These are phyloP conservation scores for Miltochrista miniata DNA, from an alignment of 2,888 invertebrate genomes.

Conservation along the genomic window DNA sequence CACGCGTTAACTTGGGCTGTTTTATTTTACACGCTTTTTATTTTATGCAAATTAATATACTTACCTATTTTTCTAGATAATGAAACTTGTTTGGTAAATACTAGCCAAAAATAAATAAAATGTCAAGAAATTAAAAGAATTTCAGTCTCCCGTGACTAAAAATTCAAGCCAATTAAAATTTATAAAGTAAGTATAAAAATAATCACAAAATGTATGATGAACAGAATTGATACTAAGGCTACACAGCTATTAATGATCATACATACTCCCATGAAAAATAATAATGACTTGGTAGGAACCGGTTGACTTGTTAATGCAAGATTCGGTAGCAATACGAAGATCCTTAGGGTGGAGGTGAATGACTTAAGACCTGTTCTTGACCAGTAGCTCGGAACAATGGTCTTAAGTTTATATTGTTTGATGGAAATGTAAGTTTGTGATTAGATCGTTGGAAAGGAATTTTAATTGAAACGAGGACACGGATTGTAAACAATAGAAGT, in stretches of 20 bases:
- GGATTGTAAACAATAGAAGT: conserved; percentile 24
- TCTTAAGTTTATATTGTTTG: conserved; percentile 30
- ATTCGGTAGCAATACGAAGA: conserved; percentile 40
- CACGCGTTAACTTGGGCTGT: no score
- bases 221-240: no score
- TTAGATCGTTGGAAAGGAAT: background rate
- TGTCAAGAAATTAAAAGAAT: no score
- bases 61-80: no score
- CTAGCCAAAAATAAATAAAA: no score
- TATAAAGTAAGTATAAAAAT: background rate
- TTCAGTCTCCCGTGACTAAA: no score
- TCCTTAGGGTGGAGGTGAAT: conserved; percentile 47
- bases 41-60: no score
- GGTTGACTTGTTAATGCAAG: conserved; percentile 11
- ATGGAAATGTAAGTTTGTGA: background rate
- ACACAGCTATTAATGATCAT: background rate
- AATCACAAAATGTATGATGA: no score
- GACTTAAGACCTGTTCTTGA: conserved; percentile 48
- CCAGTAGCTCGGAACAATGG: conserved; percentile 38
- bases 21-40: no score
- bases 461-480: conserved; percentile 2
- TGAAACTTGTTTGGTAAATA: no score
- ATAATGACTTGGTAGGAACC: conserved; percentile 18
- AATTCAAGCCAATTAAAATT: background rate
- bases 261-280: conserved; percentile 1